phyloP scores from a whole-genome alignment of 2,113 vertebrate species.

The Morone chrysops region DNA sequence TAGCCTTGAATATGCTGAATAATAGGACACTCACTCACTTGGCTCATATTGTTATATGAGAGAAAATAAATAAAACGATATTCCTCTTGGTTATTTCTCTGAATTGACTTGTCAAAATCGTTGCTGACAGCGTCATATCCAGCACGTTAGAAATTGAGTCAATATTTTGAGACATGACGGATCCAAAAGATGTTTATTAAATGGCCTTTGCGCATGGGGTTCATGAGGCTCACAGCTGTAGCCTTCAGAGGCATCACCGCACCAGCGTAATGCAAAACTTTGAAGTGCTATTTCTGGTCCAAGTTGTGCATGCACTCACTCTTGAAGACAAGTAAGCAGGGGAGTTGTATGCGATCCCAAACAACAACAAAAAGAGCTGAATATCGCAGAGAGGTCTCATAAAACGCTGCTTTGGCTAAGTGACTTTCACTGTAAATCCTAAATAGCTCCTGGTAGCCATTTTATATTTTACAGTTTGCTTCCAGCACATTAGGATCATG shows the following conservation, averaged over 20 bases:
- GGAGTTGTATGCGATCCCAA: slow-evolving; percentile 39
- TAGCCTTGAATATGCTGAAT: not conserved
- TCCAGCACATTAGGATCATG: slow-evolving; percentile 29
- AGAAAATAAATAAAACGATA: not conserved
- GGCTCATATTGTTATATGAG: not conserved
- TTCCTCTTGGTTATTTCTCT: slow-evolving; percentile 18
- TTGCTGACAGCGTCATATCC: slow-evolving; percentile 75
- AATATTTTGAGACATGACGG: slow-evolving; percentile 78
- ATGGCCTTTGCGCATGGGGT: slow-evolving; percentile 67
- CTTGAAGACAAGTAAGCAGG: slow-evolving; percentile 46
- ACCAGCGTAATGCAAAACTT: slow-evolving; percentile 69
- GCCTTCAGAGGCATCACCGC: slow-evolving; percentile 64
- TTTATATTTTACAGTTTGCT: slow-evolving; percentile 34
- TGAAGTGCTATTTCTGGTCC: slow-evolving; percentile 73
- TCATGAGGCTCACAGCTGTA: slow-evolving; percentile 70
- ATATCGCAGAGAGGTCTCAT: slow-evolving; percentile 45
- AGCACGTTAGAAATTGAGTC: slow-evolving; percentile 74
- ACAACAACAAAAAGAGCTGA: slow-evolving; percentile 29
- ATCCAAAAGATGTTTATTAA: slow-evolving; percentile 76
- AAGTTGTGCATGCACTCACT: slow-evolving; percentile 58
- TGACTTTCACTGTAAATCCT: slow-evolving; percentile 37
- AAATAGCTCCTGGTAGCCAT: slow-evolving; percentile 47
- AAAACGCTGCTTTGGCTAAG: slow-evolving; percentile 41
- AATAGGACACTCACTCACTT: not conserved
- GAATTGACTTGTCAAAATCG: slow-evolving; percentile 76